Conservation (phyloP, 2,113 vertebrate genomes). For the Helogale parvula region DNA sequence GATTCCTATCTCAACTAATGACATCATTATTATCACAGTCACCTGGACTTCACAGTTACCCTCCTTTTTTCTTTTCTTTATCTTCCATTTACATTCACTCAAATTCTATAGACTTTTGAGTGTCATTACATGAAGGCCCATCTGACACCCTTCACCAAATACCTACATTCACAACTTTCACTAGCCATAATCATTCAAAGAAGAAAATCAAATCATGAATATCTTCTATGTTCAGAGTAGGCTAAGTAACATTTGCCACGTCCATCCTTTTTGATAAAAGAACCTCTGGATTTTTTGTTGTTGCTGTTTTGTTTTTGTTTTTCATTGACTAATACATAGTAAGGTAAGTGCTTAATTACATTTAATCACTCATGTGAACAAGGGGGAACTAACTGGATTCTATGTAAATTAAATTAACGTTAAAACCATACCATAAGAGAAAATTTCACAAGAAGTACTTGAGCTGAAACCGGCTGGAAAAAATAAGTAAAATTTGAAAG, state of each 20-base stretch:
- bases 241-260: not conserved
- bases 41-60: not conserved
- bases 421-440: not conserved
- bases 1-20: not conserved
- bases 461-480: not conserved
- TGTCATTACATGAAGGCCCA: not conserved
- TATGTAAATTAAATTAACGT: constrained; percentile 19
- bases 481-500: not conserved
- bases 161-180: not conserved
- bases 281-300: not conserved
- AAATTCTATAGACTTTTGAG: not conserved
- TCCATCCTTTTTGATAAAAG: not conserved
- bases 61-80: not conserved
- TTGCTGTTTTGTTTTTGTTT: constrained; percentile 3
- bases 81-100: not conserved
- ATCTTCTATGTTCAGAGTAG: not conserved
- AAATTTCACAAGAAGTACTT: not conserved
- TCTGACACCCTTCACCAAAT: not conserved
- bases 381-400: not conserved
- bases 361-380: not conserved
- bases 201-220: not conserved
- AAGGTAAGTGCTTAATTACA: not conserved
- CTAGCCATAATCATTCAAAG: not conserved
- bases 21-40: not conserved
- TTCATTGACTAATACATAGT: not conserved